Conservation (phyloP, 2,797 vertebrate species). For the Sebastes wilsoni region DNA sequence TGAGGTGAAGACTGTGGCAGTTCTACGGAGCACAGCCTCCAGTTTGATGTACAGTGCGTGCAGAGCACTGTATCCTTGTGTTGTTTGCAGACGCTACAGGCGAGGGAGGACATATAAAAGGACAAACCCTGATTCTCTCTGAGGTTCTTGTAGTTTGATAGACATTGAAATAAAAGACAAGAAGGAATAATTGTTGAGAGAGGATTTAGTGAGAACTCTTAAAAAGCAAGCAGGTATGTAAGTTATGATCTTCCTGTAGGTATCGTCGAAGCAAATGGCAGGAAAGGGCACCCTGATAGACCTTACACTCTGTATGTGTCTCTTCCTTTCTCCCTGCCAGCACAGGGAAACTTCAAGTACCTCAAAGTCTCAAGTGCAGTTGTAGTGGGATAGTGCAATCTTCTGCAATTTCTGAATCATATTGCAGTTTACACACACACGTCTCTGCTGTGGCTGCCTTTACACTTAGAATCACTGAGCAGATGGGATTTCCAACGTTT, state of each 20-base stretch:
- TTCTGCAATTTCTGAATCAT: conserved; percentile 66
- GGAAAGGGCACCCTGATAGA: conserved; percentile 18
- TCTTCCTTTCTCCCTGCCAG: conserved; percentile 36
- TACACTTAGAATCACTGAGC: conserved; percentile 55
- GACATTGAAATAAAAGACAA: not conserved
- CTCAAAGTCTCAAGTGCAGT: conserved; percentile 53
- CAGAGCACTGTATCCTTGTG: not conserved
- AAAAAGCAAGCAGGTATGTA: not conserved
- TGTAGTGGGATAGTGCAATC: conserved; percentile 66
- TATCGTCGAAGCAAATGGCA: not conserved
- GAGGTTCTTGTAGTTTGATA: not conserved
- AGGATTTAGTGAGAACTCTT: not conserved
- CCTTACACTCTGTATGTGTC: conserved; percentile 10
- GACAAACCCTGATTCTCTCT: not conserved
- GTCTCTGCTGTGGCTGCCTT: conserved; percentile 42
- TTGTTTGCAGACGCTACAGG: conserved; percentile 7
- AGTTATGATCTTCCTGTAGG: not conserved
- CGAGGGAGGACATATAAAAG: not conserved
- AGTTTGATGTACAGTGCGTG: not conserved
- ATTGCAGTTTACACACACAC: conserved; percentile 54
- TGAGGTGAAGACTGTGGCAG: conserved; percentile 7
- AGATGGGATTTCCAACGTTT: conserved; percentile 53
- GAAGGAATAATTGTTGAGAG: not conserved
- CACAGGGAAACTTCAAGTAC: conserved; percentile 51
- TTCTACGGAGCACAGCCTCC: not conserved